Evolutionary conservation across 2,888 invertebrate species (phyloP).

Genomic region (Heliconius aoede): DNA sequence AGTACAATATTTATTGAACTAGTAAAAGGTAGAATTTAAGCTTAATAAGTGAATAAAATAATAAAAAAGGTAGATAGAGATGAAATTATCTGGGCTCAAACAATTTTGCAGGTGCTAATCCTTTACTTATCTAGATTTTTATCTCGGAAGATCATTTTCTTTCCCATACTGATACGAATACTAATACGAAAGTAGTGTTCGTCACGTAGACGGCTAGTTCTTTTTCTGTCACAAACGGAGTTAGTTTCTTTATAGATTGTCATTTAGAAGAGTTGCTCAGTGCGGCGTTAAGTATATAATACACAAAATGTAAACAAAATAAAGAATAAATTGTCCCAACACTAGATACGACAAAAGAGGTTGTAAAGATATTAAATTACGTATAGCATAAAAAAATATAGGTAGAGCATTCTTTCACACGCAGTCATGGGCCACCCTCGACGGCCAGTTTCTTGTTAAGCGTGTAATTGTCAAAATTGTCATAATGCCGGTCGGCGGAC

Average conservation of each 20-base stretch:
- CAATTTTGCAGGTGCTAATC: no score
- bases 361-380: not conserved
- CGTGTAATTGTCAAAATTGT: slow-evolving; percentile 78
- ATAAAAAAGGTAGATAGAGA: not conserved
- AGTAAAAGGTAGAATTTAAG: no score
- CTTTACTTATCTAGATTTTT: no score
- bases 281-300: not conserved
- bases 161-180: no score
- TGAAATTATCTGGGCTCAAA: not conserved
- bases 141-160: no score
- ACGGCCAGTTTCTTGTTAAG: slow-evolving; percentile 65
- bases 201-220: no score
- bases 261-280: no score
- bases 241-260: no score
- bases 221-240: no score
- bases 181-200: no score
- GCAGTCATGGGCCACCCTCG: slow-evolving; percentile 59
- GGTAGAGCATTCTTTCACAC: slow-evolving; percentile 55
- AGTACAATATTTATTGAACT: no score
- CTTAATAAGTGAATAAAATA: no score
- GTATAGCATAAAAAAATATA: slow-evolving; percentile 4
- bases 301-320: not conserved
- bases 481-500: slow-evolving; percentile 71
- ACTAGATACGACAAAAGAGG: not conserved
- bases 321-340: not conserved